A percentile compares a stretch with the other conserved stretches of the same genome.
Evolutionary conservation across 1,140 invertebrate genomes (phyloP).

Genomic region (Scaptomyza montana): DNA sequence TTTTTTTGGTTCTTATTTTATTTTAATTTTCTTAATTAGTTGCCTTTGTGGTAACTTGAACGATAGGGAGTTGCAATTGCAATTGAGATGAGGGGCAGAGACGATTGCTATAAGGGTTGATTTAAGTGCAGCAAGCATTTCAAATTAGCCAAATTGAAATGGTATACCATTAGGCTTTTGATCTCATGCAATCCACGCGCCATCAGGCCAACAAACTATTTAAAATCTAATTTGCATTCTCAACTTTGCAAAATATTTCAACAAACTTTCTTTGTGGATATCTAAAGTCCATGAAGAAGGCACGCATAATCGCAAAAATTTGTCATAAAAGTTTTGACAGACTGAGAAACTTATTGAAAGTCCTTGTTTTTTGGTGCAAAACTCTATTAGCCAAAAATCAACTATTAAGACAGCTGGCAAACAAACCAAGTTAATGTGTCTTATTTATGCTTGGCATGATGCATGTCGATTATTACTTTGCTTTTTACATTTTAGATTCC

Average conservation of each 20-base stretch:
- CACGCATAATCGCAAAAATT: constrained; percentile 73
- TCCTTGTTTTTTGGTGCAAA: constrained; percentile 26
- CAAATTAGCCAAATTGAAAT: constrained; percentile 73
- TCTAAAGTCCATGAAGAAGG: not conserved
- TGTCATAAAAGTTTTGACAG: constrained; percentile 76
- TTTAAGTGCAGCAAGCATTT: constrained; percentile 47
- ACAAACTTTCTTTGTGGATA: constrained; percentile 14
- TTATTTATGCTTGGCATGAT: constrained; percentile 59
- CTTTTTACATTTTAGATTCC: constrained; percentile 21
- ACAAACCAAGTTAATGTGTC: constrained; percentile 54
- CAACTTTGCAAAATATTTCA: constrained; percentile 47
- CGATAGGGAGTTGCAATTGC: not conserved
- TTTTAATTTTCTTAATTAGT: constrained; percentile 82
- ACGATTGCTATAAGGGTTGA: constrained; percentile 46
- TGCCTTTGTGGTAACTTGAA: constrained; percentile 60
- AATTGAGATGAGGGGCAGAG: constrained; percentile 2
- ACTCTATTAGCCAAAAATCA: constrained; percentile 48
- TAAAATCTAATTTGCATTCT: constrained; percentile 78
- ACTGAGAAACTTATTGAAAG: constrained; percentile 55
- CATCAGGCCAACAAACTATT: constrained; percentile 72
- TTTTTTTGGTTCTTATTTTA: constrained; percentile 67
- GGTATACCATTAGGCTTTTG: constrained; percentile 39
- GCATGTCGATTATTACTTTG: constrained; percentile 42
- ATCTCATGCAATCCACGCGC: constrained; percentile 48
- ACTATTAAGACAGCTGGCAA: constrained; percentile 25